Conservation (phyloP, 2,113 vertebrate genomes). For the Labeo catla region DNA sequence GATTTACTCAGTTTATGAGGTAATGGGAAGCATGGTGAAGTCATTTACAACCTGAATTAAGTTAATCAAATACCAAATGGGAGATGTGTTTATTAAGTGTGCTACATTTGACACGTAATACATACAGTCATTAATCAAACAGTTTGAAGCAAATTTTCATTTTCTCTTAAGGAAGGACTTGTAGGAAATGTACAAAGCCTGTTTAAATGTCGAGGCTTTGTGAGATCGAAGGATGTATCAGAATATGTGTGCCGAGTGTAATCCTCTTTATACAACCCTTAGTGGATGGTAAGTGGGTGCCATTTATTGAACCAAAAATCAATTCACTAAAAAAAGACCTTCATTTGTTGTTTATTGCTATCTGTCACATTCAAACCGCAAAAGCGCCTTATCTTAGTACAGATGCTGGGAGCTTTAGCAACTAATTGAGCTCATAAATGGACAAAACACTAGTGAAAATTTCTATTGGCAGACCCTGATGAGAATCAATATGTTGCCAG, state of each 20-base stretch:
- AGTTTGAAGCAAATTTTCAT: neutral
- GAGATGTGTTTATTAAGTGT: neutral
- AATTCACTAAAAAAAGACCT: conserved; percentile 50
- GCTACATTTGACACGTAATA: neutral
- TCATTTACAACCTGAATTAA: neutral
- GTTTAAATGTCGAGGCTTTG: conserved; percentile 5
- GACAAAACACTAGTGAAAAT: conserved; percentile 60
- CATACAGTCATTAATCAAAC: conserved; percentile 6
- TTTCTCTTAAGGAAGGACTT: neutral
- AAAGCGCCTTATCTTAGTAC: conserved; percentile 53
- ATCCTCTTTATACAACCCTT: conserved; percentile 17
- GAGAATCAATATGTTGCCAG: conserved; percentile 60
- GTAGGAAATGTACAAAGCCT: neutral
- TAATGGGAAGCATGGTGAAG: neutral
- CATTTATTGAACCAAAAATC: conserved; percentile 59
- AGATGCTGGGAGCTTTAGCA: conserved; percentile 57
- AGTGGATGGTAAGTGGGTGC: conserved; percentile 48
- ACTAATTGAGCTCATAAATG: conserved; percentile 66
- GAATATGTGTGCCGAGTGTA: conserved; percentile 14
- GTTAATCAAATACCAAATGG: conserved; percentile 4
- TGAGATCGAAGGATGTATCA: neutral
- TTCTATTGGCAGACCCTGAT: conserved; percentile 62
- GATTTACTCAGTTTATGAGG: neutral
- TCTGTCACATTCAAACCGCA: conserved; percentile 55
- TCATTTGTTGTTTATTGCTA: conserved; percentile 60